A percentile compares a stretch with the other conserved stretches of the same genome.
phyloP scores from a whole-genome alignment of 2,797 vertebrate genomes.

The Macroramphosus scolopax region DNA sequence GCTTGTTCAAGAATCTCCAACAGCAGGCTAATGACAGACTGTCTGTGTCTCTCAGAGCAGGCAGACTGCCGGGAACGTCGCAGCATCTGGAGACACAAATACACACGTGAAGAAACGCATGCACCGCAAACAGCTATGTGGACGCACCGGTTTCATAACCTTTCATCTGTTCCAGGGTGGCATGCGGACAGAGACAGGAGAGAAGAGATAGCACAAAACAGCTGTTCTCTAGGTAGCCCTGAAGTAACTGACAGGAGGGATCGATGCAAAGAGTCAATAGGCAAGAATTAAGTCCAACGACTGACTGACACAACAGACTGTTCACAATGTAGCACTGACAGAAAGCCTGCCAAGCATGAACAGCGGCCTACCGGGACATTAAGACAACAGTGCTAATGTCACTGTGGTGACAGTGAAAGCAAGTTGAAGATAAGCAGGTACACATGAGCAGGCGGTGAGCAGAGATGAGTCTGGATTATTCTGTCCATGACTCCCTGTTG shows the following conservation, averaged over 20 bases:
- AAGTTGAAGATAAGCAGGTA: conserved; percentile 22
- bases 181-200: conserved; percentile 3
- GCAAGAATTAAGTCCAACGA: conserved; percentile 61
- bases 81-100: conserved; percentile 38
- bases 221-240: conserved; percentile 36
- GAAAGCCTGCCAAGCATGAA: conserved; percentile 33
- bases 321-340: conserved; percentile 41
- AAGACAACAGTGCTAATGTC: conserved; percentile 33
- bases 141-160: conserved; percentile 36
- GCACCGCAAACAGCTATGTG: too few relatives aligned
- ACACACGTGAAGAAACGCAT: conserved; percentile 18
- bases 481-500: too few relatives aligned
- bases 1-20: conserved; percentile 20
- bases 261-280: conserved; percentile 62
- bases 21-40: conserved; percentile 58
- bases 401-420: conserved; percentile 31
- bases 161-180: conserved; percentile 24
- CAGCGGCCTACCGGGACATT: conserved; percentile 3
- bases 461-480: too few relatives aligned
- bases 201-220: conserved; percentile 13
- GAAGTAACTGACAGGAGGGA: conserved; percentile 53
- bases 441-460: conserved; percentile 24
- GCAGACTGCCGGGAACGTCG: conserved; percentile 43
- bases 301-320: conserved; percentile 53
- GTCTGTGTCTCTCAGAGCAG: conserved; percentile 23